Conservation (phyloP, 2,888 invertebrate genomes). For the Archaeoteleia sp. region DNA sequence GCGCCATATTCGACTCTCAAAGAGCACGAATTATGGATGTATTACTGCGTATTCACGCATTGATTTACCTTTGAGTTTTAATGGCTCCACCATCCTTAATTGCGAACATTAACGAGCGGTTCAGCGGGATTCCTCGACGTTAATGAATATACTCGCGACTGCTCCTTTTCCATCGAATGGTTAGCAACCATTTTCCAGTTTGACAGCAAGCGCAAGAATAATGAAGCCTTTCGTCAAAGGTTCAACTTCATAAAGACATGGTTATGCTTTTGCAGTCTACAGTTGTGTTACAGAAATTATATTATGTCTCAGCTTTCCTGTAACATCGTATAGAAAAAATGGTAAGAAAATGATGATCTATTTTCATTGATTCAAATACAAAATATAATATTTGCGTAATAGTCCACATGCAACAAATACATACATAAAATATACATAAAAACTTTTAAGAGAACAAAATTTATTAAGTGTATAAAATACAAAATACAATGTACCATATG, state of each 20-base stretch:
- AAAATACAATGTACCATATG: no score
- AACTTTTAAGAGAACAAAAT: no score
- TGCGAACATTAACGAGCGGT: conserved; percentile 63
- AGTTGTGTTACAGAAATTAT: conserved; percentile 23
- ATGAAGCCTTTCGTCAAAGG: conserved; percentile 43
- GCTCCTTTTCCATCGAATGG: conserved; percentile 55
- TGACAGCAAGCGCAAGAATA: conserved; percentile 44
- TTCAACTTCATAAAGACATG: conserved; percentile 30
- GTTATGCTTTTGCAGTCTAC: conserved; percentile 28
- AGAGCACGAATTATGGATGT: conserved; percentile 46
- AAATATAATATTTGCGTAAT: no score
- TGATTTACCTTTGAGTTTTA: conserved; percentile 57
- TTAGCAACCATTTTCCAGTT: conserved; percentile 48
- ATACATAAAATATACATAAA: no score
- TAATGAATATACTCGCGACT: conserved; percentile 59
- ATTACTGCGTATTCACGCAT: conserved; percentile 52
- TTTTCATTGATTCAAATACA: no score
- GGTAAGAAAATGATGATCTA: no score
- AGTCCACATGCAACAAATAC: no score
- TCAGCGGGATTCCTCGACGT: conserved; percentile 57
- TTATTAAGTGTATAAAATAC: no score
- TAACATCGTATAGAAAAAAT: no score
- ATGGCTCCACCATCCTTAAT: conserved; percentile 57
- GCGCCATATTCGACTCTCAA: conserved; percentile 44
- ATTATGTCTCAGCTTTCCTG: conserved; percentile 10